phyloP scores from a whole-genome alignment of 1,140 invertebrate genomes.

The Gryon sp. region DNA sequence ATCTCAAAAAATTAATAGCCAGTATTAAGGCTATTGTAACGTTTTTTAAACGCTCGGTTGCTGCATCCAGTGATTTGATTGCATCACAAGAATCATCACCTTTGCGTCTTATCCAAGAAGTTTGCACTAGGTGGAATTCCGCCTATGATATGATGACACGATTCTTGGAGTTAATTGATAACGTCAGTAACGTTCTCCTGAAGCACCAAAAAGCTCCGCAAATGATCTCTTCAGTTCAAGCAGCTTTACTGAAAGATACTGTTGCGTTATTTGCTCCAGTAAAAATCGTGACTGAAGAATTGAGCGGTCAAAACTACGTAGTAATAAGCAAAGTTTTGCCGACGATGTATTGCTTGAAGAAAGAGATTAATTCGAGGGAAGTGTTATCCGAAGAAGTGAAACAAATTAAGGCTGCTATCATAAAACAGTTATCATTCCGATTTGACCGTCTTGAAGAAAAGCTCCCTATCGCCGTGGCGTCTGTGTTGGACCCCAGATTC shows the following conservation, averaged over 20 bases:
- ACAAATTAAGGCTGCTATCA: not conserved
- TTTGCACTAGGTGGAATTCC: conserved; percentile 4
- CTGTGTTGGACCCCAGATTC: conserved; percentile 10
- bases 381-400: not conserved
- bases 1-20: not conserved
- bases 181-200: not conserved
- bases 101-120: conserved; percentile 13
- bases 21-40: conserved; percentile 9
- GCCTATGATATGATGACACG: conserved; percentile 9
- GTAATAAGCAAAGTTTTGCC: conserved; percentile 8
- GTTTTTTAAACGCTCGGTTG: conserved; percentile 1
- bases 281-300: not conserved
- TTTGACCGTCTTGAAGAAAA: not conserved
- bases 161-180: not conserved
- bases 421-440: not conserved
- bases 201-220: not conserved
- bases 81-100: not conserved
- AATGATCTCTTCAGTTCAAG: not conserved
- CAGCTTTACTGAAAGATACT: not conserved
- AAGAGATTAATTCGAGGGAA: not conserved
- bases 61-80: not conserved
- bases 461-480: not conserved
- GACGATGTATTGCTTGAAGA: not conserved
- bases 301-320: conserved; percentile 13
- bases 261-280: not conserved